These are phyloP conservation scores for Haemorhous mexicanus DNA, from an alignment of 2,113 vertebrate genomes.

Conservation along the genomic window DNA sequence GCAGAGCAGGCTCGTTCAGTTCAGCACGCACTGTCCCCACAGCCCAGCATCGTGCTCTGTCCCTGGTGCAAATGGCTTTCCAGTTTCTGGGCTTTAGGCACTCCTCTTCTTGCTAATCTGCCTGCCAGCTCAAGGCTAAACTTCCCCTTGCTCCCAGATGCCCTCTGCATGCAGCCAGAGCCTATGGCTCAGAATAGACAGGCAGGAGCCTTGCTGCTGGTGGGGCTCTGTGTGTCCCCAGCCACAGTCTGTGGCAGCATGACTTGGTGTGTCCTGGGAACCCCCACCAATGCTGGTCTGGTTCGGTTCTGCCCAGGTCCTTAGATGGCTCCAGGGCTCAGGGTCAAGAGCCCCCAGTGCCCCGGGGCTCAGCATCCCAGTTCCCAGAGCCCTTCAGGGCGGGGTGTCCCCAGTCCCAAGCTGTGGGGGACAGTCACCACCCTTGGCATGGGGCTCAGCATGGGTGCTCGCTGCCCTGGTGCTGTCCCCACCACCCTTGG, in stretches of 20 bases:
- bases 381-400: neutral
- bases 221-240: neutral
- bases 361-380: neutral
- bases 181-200: rapidly evolving
- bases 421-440: neutral
- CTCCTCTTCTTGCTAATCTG: neutral
- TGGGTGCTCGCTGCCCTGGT: too few species aligned
- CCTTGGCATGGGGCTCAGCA: too few species aligned
- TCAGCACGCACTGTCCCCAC: rapidly evolving
- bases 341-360: neutral
- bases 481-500: too few species aligned
- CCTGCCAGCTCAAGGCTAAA: neutral
- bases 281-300: neutral
- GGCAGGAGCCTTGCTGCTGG: rapidly evolving
- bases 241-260: neutral
- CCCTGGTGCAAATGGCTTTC: neutral
- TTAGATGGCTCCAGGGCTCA: neutral
- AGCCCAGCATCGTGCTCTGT: neutral
- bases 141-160: neutral
- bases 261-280: neutral
- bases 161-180: neutral
- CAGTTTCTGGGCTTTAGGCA: neutral
- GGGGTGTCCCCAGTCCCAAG: rapidly evolving
- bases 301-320: neutral
- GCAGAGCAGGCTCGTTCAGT: rapidly evolving